phyloP scores from a whole-genome alignment of 2,797 vertebrate genomes.

The Mormyrops attenuatus region DNA sequence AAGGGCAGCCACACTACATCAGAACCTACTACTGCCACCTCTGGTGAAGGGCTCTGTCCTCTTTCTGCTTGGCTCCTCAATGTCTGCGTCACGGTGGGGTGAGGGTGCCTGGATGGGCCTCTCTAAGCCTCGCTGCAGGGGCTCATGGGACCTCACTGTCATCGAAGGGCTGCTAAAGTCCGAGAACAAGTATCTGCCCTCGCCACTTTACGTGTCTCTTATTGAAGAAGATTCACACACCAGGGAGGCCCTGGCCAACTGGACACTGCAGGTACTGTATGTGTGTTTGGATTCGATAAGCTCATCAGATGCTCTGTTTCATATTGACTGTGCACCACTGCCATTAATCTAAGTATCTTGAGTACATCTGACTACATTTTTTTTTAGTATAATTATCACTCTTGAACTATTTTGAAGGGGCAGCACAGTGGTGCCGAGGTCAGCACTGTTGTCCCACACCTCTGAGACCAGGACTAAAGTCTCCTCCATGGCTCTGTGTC shows the following conservation, averaged over 20 bases:
- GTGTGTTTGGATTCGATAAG: background rate
- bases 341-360: background rate
- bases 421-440: background rate
- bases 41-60: background rate
- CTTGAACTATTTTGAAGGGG: background rate
- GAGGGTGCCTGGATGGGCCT: constrained; percentile 48
- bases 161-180: constrained; percentile 61
- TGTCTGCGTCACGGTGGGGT: constrained; percentile 64
- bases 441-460: background rate
- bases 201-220: constrained; percentile 57
- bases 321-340: background rate
- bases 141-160: constrained; percentile 61
- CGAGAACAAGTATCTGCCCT: constrained; percentile 62
- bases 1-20: background rate
- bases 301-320: background rate
- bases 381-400: background rate
- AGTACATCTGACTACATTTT: background rate
- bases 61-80: constrained; percentile 33
- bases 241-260: constrained; percentile 62
- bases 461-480: background rate
- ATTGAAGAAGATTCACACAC: constrained; percentile 58
- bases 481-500: background rate
- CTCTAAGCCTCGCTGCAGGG: constrained; percentile 43
- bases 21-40: constrained; percentile 20
- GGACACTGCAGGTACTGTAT: constrained; percentile 69